A percentile compares a stretch with the other conserved stretches of the same genome.
These are phyloP conservation scores for Apis florea DNA, from an alignment of 1,140 invertebrate species.

Conservation along the genomic window DNA sequence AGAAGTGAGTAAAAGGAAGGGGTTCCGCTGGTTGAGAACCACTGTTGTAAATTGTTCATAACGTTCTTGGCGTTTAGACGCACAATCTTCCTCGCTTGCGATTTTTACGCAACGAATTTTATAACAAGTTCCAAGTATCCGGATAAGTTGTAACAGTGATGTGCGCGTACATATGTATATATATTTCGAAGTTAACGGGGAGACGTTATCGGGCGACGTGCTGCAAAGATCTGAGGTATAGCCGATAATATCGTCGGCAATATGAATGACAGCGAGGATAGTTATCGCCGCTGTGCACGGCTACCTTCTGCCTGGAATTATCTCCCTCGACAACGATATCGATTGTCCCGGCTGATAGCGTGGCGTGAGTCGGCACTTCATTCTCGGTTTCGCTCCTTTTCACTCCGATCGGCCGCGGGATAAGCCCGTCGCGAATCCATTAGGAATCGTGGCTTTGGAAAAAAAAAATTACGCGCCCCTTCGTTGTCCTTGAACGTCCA, in stretches of 20 bases:
- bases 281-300: constrained; percentile 55
- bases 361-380: constrained; percentile 63
- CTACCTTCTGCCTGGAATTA: constrained; percentile 62
- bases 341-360: constrained; percentile 63
- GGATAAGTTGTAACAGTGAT: neutral
- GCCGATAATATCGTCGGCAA: constrained; percentile 54
- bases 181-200: constrained; percentile 37
- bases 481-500: neutral
- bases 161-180: neutral
- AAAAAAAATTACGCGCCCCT: constrained; percentile 12
- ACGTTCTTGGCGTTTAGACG: too few relatives aligned
- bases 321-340: constrained; percentile 65
- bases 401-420: constrained; percentile 54
- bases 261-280: constrained; percentile 53
- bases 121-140: neutral
- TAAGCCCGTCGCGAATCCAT: constrained; percentile 49
- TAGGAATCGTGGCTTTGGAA: constrained; percentile 38
- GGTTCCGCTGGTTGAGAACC: too few relatives aligned
- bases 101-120: too few relatives aligned
- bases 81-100: too few relatives aligned
- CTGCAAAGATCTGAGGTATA: constrained; percentile 49
- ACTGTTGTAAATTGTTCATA: too few relatives aligned
- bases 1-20: too few relatives aligned
- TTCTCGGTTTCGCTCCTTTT: constrained; percentile 62
- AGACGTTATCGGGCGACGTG: constrained; percentile 53